Evolutionary conservation across 2,797 vertebrate genomes (phyloP), one percentile per base, ranked within the genome.

Genomic region (Sardinella longiceps): DNA sequence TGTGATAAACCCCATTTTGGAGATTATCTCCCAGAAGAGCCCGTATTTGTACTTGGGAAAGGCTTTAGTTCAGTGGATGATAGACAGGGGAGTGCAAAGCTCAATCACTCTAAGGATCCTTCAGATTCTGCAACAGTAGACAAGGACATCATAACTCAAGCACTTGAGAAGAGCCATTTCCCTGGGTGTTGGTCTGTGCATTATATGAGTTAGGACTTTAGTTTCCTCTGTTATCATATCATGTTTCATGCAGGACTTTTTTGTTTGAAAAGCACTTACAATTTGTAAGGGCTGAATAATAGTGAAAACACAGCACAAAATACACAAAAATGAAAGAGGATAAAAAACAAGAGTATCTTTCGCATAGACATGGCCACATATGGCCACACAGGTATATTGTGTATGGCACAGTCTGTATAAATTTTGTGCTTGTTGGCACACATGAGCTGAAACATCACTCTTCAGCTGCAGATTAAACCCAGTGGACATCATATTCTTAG

Each of bases 401-500:
- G 56, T 25, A n/a, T 25, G 7, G n/a, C 5, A n/a, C 23, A n/a
- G 23, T n/a, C 6, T 74, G 30, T 74, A 43, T 77, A 43, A 20
- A 58, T 58, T 23, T 20, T 39, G 37, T 43, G 15, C 70, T 43
- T 77, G 70, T 77, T 20, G 9, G 37, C 70, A 77, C 66, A 70
- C 37, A 43, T 39, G 70, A 23, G 70, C 33, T 9, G 39, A 77
- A 77, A 39, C 70, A 77, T 77, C 70, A 77, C 70, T 77, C 70
- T 39, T 77, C 33, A 15, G 33, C 37, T 43, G 7, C 39, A 77
- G 70, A 77, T 77, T 77, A 77, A 43, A 77, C 70, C 70, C 70
- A 77, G 70, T 43, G 70, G 70, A 77, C 70, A 77, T 77, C 70
- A 77, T 77, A 77, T 77, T 39, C 70, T 77, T 77, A 77, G 37